These are phyloP conservation scores for Zelostemma sp. DNA, from an alignment of 1,140 invertebrate species.

Conservation along the genomic window DNA sequence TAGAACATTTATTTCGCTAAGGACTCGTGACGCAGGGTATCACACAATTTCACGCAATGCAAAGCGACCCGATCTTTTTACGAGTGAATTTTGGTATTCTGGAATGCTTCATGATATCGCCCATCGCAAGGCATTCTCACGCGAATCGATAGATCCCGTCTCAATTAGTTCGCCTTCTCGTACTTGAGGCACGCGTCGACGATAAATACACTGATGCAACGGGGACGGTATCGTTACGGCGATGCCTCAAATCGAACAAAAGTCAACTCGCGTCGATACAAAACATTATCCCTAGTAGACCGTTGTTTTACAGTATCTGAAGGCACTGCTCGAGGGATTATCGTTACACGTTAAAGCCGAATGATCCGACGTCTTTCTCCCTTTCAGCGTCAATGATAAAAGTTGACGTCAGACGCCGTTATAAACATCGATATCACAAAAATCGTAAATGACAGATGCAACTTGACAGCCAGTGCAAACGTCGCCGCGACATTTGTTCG, in stretches of 20 bases:
- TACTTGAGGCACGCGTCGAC: constrained; percentile 22
- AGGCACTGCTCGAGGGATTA: constrained; percentile 65
- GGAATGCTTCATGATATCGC: constrained; percentile 18
- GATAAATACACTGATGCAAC: constrained; percentile 9
- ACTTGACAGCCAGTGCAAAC: constrained; percentile 57
- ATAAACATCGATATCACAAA: constrained; percentile 60
- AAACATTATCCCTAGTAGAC: constrained; percentile 59
- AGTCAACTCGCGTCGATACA: constrained; percentile 29
- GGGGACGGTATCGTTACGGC: constrained; percentile 30
- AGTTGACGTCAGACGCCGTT: constrained; percentile 52
- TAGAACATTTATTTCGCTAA: too few relatives aligned
- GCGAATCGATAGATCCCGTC: not conserved
- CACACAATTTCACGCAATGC: not conserved
- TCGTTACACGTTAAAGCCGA: constrained; percentile 20
- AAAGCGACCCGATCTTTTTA: not conserved
- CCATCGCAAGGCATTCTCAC: not conserved
- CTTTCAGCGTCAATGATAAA: not conserved
- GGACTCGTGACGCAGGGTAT: too few relatives aligned
- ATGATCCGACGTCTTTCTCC: not conserved
- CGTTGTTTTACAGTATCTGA: constrained; percentile 62
- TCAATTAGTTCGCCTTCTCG: not conserved
- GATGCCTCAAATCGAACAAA: constrained; percentile 28
- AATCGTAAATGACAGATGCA: constrained; percentile 59
- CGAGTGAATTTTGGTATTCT: constrained; percentile 13
- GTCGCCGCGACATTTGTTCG: constrained; percentile 39